Base-by-base conservation (phyloP, 2,888 invertebrate genomes). In the Pristionchus arcanus region DNA sequence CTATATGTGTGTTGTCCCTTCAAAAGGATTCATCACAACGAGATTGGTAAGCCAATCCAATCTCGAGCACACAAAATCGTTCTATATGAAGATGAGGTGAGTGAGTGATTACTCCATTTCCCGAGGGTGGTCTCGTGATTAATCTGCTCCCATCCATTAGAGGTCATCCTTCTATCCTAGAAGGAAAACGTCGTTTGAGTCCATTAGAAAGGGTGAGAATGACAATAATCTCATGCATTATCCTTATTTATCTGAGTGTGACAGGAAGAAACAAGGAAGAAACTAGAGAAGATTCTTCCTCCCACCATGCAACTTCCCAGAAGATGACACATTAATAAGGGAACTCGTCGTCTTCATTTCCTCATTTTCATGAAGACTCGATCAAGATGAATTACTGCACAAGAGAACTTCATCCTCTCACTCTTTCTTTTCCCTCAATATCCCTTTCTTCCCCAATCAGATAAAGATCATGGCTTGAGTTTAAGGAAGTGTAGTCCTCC, bases 181-280 rank as follows among this genome's bases (percentile, higher is more conserved):
- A 49, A 42, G 49, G 28, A 81, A 53, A 13, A 81, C 28, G 37
- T 37, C 19, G 21, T 34, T 74, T 34, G 37, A 74, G 34, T 74
- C 42, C 49, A 81, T 49, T 81, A 49, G 49, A n/a, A 68, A 53
- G 49, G 81, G 15, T 81, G 81, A 28, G n/a, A 42, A 81, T 81
- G 81, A 53, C 81, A 81, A 53, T 81, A 81, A 81, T 42, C 81
- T 81, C 81, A 49, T 81, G 81, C 42, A 81, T 81, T 81, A 81
- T 53, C 81, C 81, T 53, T 53, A 42, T 53, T 31, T 28, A 16
- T 81, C 81, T 81, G 81, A 81, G 42, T 11, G n/a, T 81, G 81
- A 81, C 81, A 81, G 34, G 19, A 81, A 15, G 42, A 81, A 28
- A 81, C 81, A 81, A 81, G 81, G 81, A 81, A 81, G 81, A 81